Evolutionary conservation across 1,140 invertebrate species (phyloP).

Genomic region (Drosophila nasuta): DNA sequence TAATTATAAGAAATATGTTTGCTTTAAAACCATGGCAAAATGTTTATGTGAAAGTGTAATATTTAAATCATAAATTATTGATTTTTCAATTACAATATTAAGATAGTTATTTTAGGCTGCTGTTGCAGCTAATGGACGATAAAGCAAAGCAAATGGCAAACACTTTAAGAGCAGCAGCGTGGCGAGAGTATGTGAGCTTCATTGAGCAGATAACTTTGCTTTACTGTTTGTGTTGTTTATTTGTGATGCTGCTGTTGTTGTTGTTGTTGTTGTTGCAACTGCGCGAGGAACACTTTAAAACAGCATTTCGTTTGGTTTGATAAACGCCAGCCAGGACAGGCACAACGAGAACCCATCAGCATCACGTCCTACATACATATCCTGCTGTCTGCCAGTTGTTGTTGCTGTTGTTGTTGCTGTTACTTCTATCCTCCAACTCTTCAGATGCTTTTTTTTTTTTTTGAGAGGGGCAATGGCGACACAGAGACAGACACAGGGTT

Average conservation of each 20-base stretch:
- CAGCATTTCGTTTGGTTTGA: slow-evolving; percentile 50
- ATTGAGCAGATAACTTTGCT: slow-evolving; percentile 1
- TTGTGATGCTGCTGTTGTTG: slow-evolving; percentile 14
- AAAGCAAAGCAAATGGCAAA: neutral
- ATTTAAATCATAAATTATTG: too few relatives aligned
- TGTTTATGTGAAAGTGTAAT: too few relatives aligned
- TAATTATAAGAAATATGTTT: too few relatives aligned
- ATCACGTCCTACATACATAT: slow-evolving; percentile 42
- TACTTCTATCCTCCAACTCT: too few relatives aligned
- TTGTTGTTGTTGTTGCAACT: slow-evolving; percentile 23
- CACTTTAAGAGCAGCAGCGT: neutral
- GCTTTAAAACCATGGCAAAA: too few relatives aligned
- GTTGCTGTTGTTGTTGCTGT: neutral
- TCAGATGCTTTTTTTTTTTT: neutral
- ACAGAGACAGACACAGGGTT: slow-evolving; percentile 28
- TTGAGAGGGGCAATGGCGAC: slow-evolving; percentile 7
- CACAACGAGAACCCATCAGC: slow-evolving; percentile 31
- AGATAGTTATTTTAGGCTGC: too few relatives aligned
- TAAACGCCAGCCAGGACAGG: slow-evolving; percentile 40
- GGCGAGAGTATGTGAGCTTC: slow-evolving; percentile 32
- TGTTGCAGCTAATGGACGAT: neutral
- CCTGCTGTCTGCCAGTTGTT: slow-evolving; percentile 24
- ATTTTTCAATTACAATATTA: too few relatives aligned
- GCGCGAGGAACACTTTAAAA: slow-evolving; percentile 60
- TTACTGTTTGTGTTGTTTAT: slow-evolving; percentile 25